phyloP scores from a whole-genome alignment of 2,797 vertebrate species.

The Vespertilio murinus region DNA sequence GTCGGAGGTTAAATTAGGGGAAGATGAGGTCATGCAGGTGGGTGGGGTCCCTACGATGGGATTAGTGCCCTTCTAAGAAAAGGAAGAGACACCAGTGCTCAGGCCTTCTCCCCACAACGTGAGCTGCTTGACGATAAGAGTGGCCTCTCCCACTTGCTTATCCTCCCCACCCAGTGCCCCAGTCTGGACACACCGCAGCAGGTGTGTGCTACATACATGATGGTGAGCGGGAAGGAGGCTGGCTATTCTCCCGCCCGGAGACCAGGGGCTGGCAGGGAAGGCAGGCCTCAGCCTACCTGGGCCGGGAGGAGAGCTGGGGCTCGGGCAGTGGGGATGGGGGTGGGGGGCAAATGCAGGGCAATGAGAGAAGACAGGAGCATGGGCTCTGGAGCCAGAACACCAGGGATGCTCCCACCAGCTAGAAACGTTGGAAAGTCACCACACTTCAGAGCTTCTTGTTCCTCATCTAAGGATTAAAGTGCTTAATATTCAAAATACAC shows the following conservation, averaged over 20 bases:
- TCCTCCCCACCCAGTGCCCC: too few species aligned
- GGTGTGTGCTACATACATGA: not conserved
- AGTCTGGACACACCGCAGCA: not conserved
- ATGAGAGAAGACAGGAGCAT: fast-evolving
- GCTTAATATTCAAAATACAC: not conserved
- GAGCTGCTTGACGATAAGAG: not conserved
- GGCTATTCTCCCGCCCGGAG: fast-evolving
- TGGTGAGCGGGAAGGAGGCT: not conserved
- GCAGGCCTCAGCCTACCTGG: not conserved
- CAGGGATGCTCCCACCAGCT: not conserved
- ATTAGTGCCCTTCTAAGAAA: not conserved
- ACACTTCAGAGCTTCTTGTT: not conserved
- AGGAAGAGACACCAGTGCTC: not conserved
- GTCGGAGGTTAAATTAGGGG: not conserved
- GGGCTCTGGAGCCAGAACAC: not conserved
- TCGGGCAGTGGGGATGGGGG: not conserved
- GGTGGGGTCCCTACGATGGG: not conserved
- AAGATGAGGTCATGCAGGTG: not conserved
- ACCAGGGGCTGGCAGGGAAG: not conserved
- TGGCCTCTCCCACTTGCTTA: not conserved
- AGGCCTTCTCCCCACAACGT: not conserved
- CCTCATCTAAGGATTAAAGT: not conserved
- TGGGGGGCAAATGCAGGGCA: fast-evolving
- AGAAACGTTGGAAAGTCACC: not conserved
- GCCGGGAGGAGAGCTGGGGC: not conserved